Evolutionary conservation across 2,797 vertebrate species (phyloP), one percentile per base, ranked within the genome.

Genomic region (Pipistrellus kuhlii): DNA sequence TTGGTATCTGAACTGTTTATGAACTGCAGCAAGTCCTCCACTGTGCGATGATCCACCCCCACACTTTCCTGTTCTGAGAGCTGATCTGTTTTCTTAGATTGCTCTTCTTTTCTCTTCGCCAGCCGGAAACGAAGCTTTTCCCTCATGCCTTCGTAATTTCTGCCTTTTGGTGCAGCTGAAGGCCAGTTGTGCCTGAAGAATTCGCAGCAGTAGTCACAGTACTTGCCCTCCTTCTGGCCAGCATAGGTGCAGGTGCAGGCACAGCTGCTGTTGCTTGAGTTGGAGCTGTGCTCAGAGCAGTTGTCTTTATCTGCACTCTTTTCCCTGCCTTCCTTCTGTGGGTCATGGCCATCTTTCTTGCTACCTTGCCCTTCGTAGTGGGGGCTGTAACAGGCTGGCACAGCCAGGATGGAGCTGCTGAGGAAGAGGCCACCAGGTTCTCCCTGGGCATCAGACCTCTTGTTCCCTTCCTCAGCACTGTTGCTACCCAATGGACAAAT

Each of bases 1-100:
- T 99, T 99, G 97, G 97, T 99, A 98, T 99, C 99, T 32, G 75
- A 20, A 12, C n/a, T 48, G 46, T 77, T 53, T 53, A 77, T 77
- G 75, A 77, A 77, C 75, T 77, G n/a, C 75, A 77, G n/a, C 75
- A 77, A 53, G 75, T 77, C 75, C 75, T 53, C 75, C 48, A 77
- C 48, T 4, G 30, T 20, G n/a, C 75, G 48, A 8, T 35, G 11
- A 35, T 77, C 75, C 20, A 35, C n/a, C 38, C 38, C 38, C 18
- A 5, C 48, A 23, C n/a, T 48, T 48, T 77, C 17, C 75, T 77
- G 51, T 53, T 77, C 75, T 14, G 48, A 32, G 46, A 77, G 10
- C 18, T 77, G 18, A 8, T 51, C 18, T 8, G 75, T 77, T 35
- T 77, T 77, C 48, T 53, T 53, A 21, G n/a, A 30, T 14, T 77